These are phyloP conservation scores for Periparus ater DNA, from an alignment of 2,797 vertebrate species.

Conservation along the genomic window DNA sequence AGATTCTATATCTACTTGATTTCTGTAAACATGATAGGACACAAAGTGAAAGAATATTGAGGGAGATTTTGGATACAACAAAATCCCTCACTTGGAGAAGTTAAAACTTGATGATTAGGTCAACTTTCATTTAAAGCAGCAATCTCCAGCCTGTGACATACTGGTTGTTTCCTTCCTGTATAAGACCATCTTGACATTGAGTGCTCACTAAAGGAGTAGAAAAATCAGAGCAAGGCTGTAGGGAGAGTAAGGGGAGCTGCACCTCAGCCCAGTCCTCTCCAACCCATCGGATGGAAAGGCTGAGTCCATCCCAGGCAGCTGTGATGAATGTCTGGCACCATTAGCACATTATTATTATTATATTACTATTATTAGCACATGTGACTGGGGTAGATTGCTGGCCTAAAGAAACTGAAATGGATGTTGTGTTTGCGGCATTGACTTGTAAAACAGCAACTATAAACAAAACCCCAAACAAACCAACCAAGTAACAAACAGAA, in stretches of 20 bases:
- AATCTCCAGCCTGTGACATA: neutral
- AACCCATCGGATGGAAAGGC: neutral
- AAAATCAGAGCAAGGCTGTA: neutral
- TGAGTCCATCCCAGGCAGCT: neutral
- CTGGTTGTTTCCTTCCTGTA: neutral
- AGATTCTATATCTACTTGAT: neutral
- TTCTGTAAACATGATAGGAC: neutral
- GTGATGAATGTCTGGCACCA: neutral
- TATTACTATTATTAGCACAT: rapidly evolving
- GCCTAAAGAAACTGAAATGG: neutral
- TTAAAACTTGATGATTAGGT: neutral
- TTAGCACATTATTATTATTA: too few relatives aligned
- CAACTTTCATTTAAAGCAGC: neutral
- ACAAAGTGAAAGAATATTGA: too few relatives aligned
- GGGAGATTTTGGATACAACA: neutral
- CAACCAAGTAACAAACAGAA: neutral
- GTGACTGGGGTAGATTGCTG: rapidly evolving
- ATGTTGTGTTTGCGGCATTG: neutral
- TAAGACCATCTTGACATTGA: neutral
- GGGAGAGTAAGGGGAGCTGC: neutral
- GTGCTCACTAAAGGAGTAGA: neutral
- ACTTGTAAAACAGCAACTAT: neutral
- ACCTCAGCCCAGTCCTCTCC: neutral
- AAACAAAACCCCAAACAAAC: neutral
- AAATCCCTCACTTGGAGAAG: neutral